Conservation (phyloP, 2,113 vertebrate genomes). For the Pontoporia blainvillei region DNA sequence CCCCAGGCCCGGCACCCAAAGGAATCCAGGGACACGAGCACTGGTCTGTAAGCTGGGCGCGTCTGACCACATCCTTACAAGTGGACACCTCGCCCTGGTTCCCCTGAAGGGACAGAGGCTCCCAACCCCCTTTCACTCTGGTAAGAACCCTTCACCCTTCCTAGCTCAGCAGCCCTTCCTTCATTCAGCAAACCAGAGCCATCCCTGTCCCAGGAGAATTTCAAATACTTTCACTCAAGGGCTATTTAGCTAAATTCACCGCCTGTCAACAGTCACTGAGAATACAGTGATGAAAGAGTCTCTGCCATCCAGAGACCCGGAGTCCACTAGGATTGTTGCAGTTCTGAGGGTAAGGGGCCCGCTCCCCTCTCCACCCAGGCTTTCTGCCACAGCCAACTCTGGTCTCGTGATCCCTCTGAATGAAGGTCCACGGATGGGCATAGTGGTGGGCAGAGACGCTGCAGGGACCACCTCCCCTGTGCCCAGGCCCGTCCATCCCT, state of each 20-base stretch:
- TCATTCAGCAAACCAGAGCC: background rate
- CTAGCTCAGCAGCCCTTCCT: background rate
- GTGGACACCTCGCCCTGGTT: rapidly evolving
- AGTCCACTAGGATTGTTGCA: background rate
- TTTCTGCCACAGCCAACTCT: background rate
- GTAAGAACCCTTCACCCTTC: background rate
- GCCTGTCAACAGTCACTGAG: background rate
- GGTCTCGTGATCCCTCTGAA: background rate
- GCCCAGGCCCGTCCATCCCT: background rate
- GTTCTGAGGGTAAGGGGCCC: background rate
- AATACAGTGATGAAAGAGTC: background rate
- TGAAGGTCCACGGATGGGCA: too few species aligned
- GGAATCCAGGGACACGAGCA: rapidly evolving
- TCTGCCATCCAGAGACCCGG: background rate
- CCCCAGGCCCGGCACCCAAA: background rate
- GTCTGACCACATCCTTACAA: background rate
- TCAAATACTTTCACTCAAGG: background rate
- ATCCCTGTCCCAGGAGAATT: background rate
- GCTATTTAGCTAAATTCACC: background rate
- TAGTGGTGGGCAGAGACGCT: rapidly evolving
- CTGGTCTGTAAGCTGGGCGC: rapidly evolving
- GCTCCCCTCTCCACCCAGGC: background rate
- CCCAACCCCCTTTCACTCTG: background rate
- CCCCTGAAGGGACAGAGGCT: background rate
- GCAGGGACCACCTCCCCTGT: rapidly evolving